phyloP scores from a whole-genome alignment of 2,797 vertebrate species.

The Schizopygopsis malacanthus region DNA sequence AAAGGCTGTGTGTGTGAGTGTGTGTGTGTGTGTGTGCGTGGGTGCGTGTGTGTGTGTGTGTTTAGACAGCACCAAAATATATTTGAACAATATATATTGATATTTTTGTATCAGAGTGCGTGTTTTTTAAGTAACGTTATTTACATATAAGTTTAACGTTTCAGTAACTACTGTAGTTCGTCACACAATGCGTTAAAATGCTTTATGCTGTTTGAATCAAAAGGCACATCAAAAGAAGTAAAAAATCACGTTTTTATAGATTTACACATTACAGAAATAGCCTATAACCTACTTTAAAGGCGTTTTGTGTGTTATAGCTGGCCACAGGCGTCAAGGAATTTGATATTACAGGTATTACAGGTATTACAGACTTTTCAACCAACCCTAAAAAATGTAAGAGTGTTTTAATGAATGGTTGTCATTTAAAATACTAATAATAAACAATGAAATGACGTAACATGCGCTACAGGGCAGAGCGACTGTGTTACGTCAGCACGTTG shows the following conservation, averaged over 20 bases:
- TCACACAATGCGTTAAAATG: not conserved
- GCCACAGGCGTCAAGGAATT: no score
- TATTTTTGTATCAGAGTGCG: not conserved
- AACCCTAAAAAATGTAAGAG: not conserved
- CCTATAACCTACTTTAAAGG: not conserved
- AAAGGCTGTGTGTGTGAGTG: no score
- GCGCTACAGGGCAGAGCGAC: not conserved
- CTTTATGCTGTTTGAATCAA: not conserved
- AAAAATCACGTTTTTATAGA: not conserved
- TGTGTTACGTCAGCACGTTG: conserved; percentile 1
- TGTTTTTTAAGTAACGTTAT: no score
- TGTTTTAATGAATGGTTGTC: not conserved
- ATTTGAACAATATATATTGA: not conserved
- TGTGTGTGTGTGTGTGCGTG: no score
- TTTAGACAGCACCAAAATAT: not conserved
- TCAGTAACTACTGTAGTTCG: not conserved
- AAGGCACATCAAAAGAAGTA: not conserved
- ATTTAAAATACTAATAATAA: not conserved
- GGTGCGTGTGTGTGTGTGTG: no score
- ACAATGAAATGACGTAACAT: not conserved
- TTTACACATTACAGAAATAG: not conserved
- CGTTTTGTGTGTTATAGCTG: not conserved
- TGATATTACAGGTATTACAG: not conserved
- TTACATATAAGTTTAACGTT: no score
- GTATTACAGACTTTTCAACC: not conserved